Base-by-base conservation (phyloP, 1,140 invertebrate species). In the Ceratosolen fusciceps region DNA sequence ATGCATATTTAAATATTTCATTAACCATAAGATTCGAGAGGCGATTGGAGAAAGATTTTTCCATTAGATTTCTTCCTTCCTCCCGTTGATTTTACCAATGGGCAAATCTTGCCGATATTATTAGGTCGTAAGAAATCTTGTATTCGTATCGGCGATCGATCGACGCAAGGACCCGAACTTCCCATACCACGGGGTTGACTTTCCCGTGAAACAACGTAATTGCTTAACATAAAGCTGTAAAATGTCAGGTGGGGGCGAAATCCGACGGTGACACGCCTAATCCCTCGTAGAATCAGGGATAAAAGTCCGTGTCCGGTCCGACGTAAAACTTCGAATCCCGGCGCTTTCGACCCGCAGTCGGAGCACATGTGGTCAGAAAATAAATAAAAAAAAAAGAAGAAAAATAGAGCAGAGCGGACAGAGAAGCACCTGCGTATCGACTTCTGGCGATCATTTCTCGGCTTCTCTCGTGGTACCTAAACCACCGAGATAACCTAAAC, bases 391-490 rank as follows among this genome's bases (percentile, higher is more conserved):
- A n/a, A n/a, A 65, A 14, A 65, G 37, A 31, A 37, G 21, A 65
- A 37, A 31, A 5, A 65, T 65, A 31, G 21, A 60, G 34, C 5
- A 21, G 26, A 31, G 49, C 26, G 34, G 19, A 3, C 5, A 21
- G 47, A 54, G 49, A 68, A 80, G 79, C 60, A 58, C 56, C 77
- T 37, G 71, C 70, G 21, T 74, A 85, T 85, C 72, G 84, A 84
- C 83, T 85, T 84, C 83, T n/a, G n/a, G 83, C 81, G 83, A 84
- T 85, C n/a, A n/a, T n/a, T n/a, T n/a, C 74, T 83, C 76, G 62
- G 24, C 54, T 47, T 8, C n/a, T 37, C 9, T 65, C 39, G 39
- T 43, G 39, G 12, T n/a, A n/a, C n/a, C n/a, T n/a, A n/a, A n/a
- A n/a, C n/a, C n/a, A n/a, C n/a, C n/a, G n/a, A n/a, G n/a, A n/a